Evolutionary conservation across 1,140 invertebrate genomes (phyloP).

Genomic region (Trachymyrmex cornetzi): DNA sequence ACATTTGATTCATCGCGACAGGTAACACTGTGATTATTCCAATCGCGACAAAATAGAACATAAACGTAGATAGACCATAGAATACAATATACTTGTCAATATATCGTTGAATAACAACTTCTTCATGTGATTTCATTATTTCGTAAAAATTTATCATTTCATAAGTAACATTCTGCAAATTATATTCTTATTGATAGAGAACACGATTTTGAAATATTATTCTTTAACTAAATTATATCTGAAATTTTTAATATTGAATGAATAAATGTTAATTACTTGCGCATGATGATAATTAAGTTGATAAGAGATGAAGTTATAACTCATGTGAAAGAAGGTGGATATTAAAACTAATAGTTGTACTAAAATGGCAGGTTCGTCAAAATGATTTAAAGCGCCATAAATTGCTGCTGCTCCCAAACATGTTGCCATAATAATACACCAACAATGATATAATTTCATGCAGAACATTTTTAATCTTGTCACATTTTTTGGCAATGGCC

Average conservation of each 20-base stretch:
- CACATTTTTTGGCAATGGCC: neutral
- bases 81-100: slow-evolving; percentile 32
- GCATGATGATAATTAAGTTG: neutral
- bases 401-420: neutral
- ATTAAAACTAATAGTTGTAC: neutral
- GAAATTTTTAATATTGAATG: neutral
- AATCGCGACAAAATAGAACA: slow-evolving; percentile 54
- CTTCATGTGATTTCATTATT: neutral
- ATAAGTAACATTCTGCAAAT: slow-evolving; percentile 8
- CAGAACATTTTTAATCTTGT: neutral
- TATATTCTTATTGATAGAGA: neutral
- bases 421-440: neutral
- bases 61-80: slow-evolving; percentile 40
- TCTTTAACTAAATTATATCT: neutral
- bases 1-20: slow-evolving; percentile 36
- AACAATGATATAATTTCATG: neutral
- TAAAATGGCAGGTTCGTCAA: neutral
- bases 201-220: neutral
- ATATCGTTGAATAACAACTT: slow-evolving; percentile 9
- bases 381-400: neutral
- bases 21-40: slow-evolving; percentile 52
- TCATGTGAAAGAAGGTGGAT: neutral
- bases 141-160: neutral
- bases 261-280: slow-evolving; percentile 8
- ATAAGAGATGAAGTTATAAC: neutral